Base-by-base conservation (phyloP, 2,113 vertebrate genomes). In the Oriolus oriolus region DNA sequence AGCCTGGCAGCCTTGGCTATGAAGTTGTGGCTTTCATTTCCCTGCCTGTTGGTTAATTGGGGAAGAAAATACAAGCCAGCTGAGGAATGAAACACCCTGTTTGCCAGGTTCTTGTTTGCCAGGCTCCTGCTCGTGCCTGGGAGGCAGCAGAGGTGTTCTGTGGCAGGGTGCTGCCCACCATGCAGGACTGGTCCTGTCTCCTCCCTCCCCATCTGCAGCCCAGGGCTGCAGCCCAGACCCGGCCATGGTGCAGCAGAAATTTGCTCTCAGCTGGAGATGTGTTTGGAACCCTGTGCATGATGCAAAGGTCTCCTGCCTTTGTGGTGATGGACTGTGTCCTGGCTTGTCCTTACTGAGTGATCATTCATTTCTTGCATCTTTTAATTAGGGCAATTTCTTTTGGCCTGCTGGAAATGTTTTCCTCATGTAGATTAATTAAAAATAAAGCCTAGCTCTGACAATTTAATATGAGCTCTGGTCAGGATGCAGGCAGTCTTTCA, bases 351-450 rank as follows among this genome's bases (percentile, higher is more conserved):
- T 19, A 28, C 65, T 20, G n/a, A 60, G 21, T 7, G 49, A 56
- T 65, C 77, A 79, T 81, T 89, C 74, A 94, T 95, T 64, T 81
- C 68, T 73, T 66, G 19, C 19, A 26, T 59, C 65, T 95, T 95
- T 96, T 93, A 96, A 96, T 97, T 84, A 91, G 49, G 64, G 28
- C 27, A 57, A 56, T 83, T 76, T 82, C 60, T 91, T 71, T 78
- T 82, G 84, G 71, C 57, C 56, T 54, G 64, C 77, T 89, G 84
- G 87, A 94, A 93, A 57, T 61, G 42, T 11, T 76, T 89, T 96
- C 65, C 80, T 85, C 59, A 15, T 23, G 10, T 4, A 61, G 59
- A 77, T 91, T 87, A 93, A 94, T 91, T 87, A 80, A 89, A 94
- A 89, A 41, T 24, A 89, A 80, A 89, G 52, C 79, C 66, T 50